A percentile compares a stretch with the other conserved stretches of the same genome.
These are phyloP conservation scores for Uloborus diversus DNA, from an alignment of 1,140 invertebrate genomes.

Conservation along the genomic window DNA sequence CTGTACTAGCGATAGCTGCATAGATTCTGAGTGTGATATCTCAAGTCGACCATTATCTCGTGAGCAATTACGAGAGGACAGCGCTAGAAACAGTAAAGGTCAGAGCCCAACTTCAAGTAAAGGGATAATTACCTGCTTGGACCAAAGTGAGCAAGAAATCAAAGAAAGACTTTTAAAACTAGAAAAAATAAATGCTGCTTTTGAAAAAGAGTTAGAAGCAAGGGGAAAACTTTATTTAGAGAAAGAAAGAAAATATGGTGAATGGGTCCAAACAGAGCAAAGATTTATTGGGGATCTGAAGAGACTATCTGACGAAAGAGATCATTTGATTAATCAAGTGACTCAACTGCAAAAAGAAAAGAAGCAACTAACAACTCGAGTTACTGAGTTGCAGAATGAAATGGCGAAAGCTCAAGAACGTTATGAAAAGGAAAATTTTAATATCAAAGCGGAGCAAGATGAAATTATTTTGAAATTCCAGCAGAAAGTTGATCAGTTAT, in stretches of 20 bases:
- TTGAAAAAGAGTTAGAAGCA: constrained; percentile 54
- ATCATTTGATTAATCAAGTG: constrained; percentile 26
- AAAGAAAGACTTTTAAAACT: constrained; percentile 41
- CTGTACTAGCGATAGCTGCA: constrained; percentile 41
- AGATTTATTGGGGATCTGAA: constrained; percentile 35
- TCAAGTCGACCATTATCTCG: constrained; percentile 13
- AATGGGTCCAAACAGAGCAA: constrained; percentile 47
- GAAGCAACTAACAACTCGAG: background rate
- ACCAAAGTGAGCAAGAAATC: constrained; percentile 56
- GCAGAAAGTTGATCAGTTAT: constrained; percentile 21
- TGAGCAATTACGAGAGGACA: constrained; percentile 18
- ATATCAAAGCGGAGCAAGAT: constrained; percentile 36
- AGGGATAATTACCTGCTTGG: constrained; percentile 24
- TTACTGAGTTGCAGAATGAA: constrained; percentile 10
- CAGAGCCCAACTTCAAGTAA: background rate
- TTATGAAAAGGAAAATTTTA: background rate
- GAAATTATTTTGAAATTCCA: background rate
- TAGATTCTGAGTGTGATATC: constrained; percentile 24
- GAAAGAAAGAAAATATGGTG: constrained; percentile 44
- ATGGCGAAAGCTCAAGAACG: constrained; percentile 8
- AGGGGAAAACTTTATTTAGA: constrained; percentile 51
- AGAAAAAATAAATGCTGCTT: constrained; percentile 57
- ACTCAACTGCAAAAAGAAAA: constrained; percentile 30
- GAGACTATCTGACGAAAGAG: constrained; percentile 36
- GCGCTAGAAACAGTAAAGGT: background rate